Conservation (phyloP, 2,797 vertebrate species). For the Ateles fusciceps region DNA sequence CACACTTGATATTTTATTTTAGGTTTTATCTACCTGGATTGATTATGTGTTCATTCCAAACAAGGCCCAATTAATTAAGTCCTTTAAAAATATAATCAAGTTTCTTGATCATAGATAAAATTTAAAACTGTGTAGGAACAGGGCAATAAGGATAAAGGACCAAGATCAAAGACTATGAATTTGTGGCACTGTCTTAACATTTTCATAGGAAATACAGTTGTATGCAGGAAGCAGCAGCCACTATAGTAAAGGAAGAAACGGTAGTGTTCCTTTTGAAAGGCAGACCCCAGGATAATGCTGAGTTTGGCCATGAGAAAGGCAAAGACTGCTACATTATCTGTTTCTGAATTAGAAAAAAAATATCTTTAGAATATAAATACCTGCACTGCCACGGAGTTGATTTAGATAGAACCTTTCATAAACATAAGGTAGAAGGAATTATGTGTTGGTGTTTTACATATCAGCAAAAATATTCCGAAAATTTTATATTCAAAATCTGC, state of each 20-base stretch:
- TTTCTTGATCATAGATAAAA: neutral
- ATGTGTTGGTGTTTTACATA: neutral
- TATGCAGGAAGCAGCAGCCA: neutral
- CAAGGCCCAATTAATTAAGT: neutral
- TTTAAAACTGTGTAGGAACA: neutral
- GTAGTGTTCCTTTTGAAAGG: neutral
- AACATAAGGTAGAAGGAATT: neutral
- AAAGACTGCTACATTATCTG: neutral
- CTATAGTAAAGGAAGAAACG: neutral
- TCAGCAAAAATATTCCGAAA: neutral
- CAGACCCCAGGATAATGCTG: neutral
- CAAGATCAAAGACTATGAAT: neutral
- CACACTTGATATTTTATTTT: neutral
- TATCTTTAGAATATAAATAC: neutral
- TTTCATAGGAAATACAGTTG: neutral
- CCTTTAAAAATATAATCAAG: neutral
- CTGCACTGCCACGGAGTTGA: neutral
- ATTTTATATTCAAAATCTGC: neutral
- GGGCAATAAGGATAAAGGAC: neutral
- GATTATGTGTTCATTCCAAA: neutral
- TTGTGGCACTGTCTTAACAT: neutral
- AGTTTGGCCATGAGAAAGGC: neutral
- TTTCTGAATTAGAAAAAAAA: neutral
- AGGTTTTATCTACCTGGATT: neutral
- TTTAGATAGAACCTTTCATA: neutral